Evolutionary conservation across 2,888 invertebrate genomes (phyloP), one percentile per base, ranked within the genome.

Genomic region (Biston betularia): DNA sequence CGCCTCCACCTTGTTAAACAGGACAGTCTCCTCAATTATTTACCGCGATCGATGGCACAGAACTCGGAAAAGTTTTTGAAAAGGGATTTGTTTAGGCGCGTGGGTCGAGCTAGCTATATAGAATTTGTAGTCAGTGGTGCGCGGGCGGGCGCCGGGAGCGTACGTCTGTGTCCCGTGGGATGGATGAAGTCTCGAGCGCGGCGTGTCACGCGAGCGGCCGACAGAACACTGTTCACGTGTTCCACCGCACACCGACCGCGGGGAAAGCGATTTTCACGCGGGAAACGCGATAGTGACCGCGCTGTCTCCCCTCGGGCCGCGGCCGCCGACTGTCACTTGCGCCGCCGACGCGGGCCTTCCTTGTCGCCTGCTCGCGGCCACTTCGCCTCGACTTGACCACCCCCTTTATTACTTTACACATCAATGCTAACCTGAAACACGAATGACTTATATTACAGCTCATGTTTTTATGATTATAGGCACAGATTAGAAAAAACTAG

Each of bases 231-330:
- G 93, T 84, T 89, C 92, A 91, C 92, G 92, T 92, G 91, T 82
- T 86, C 79, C 75, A 76, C 80, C 80, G 61, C 65, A 58, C 44
- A 45, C 38, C 87, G 83, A 83, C 83, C 88, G 89, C 89, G 87
- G 90, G 92, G 92, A 93, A 93, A 93, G 89, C 91, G 88, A 84
- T 93, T 93, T 93, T 87, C 93, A 91, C 90, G 90, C 91, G 91
- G 90, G 90, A 90, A 92, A 90, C 85, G 83, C 87, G 89, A 90
- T 88, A 89, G 87, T 90, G 89, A 86, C 89, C 90, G 88, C 88
- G 89, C 87, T 90, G 90, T 89, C 90, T 88, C 87, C 84, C 79
- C 77, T 82, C 88, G 85, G 35, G 88, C 88, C 85, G 83, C 84
- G 85, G 82, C 83, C 80, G 77, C 77, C 86, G 81, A 91, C 90